Evolutionary conservation across 2,113 vertebrate genomes (phyloP).

Genomic region (Sakesphorus luctuosus): DNA sequence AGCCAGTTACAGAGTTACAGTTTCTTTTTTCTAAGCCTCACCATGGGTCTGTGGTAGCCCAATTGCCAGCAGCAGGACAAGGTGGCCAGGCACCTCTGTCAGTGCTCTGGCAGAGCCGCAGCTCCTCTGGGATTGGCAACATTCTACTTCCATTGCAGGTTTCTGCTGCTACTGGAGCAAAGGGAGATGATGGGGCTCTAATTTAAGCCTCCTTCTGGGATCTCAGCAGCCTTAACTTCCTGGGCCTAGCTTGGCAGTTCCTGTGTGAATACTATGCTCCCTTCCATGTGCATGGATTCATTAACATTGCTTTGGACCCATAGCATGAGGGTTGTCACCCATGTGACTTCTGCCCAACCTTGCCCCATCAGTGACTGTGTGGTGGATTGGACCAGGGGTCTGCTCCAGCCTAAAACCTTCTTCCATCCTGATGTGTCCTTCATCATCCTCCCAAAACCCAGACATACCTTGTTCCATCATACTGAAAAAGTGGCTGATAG

Average conservation of each 20-base stretch:
- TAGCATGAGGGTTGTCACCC: background rate
- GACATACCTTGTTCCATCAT: accelerated
- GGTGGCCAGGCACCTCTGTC: background rate
- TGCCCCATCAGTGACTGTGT: background rate
- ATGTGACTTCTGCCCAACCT: background rate
- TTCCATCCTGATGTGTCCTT: background rate
- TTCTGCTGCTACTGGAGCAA: background rate
- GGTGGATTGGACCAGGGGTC: background rate
- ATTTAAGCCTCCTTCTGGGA: background rate
- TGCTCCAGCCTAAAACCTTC: background rate
- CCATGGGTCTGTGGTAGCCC: accelerated
- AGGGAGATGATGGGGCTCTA: background rate
- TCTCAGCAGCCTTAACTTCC: background rate
- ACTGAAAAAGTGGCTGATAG: background rate
- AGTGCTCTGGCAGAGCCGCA: background rate
- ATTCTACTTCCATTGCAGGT: accelerated
- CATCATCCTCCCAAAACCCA: background rate
- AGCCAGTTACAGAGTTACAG: background rate
- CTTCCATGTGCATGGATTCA: background rate
- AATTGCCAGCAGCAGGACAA: background rate
- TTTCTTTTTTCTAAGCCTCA: background rate
- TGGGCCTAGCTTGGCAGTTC: background rate
- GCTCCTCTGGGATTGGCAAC: background rate
- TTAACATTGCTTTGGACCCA: background rate
- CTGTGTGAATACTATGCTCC: background rate